Evolutionary conservation across 2,113 vertebrate genomes (phyloP).

Genomic region (Equus przewalskii): DNA sequence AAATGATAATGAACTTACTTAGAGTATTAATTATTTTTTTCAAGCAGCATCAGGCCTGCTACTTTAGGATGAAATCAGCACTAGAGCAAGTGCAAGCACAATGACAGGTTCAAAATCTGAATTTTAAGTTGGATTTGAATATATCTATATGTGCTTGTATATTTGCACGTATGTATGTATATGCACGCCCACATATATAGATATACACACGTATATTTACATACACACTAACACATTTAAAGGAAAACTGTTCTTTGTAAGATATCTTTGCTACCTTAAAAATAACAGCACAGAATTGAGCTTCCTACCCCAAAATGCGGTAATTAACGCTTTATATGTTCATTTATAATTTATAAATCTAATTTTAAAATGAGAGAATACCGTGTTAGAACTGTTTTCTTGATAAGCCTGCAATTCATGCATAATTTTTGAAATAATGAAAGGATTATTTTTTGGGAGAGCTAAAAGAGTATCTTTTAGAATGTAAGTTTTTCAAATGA

Average conservation of each 20-base stretch:
- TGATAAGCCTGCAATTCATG: background rate
- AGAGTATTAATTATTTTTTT: slow-evolving; percentile 88
- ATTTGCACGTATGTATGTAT: background rate
- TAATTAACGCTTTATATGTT: background rate
- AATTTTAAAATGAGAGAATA: background rate
- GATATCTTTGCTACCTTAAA: background rate
- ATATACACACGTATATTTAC: background rate
- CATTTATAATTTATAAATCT: background rate
- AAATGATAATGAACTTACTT: slow-evolving; percentile 87
- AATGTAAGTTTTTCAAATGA: slow-evolving; percentile 3
- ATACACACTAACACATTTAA: background rate
- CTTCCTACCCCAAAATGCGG: background rate
- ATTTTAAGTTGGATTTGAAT: slow-evolving; percentile 20
- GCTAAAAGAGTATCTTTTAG: background rate
- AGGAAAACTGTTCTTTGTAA: rapidly evolving
- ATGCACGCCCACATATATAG: background rate
- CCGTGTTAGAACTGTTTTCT: background rate
- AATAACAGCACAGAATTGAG: background rate
- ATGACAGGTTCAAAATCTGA: slow-evolving; percentile 32
- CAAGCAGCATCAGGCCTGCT: slow-evolving; percentile 79
- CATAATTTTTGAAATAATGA: background rate
- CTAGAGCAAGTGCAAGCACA: slow-evolving; percentile 63
- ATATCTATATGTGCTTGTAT: background rate
- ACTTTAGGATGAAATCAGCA: slow-evolving; percentile 71
- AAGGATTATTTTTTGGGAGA: background rate